phyloP scores from a whole-genome alignment of 2,797 vertebrate species.

The Aselliscus stoliczkanus region DNA sequence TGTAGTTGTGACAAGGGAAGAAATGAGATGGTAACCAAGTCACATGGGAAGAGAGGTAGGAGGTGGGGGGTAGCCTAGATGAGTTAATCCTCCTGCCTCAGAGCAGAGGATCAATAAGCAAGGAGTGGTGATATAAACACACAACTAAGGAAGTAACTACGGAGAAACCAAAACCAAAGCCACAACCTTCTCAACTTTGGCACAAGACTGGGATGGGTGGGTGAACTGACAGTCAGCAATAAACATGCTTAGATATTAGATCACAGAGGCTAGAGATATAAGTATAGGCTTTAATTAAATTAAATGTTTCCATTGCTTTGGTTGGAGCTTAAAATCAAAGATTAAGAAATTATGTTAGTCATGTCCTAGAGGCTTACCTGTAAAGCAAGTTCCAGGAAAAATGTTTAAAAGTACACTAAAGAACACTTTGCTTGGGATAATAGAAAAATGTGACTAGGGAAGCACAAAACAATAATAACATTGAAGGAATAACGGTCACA shows the following conservation, averaged over 20 bases:
- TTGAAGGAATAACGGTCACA: too few relatives aligned
- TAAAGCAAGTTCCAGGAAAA: too few relatives aligned
- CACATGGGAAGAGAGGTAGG: background rate
- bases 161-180: background rate
- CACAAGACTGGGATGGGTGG: background rate
- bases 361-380: too few relatives aligned
- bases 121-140: background rate
- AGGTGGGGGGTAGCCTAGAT: background rate
- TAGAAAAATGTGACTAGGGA: too few relatives aligned
- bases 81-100: background rate
- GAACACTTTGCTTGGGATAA: too few relatives aligned
- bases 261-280: too few relatives aligned
- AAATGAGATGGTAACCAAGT: background rate
- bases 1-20: background rate
- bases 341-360: too few relatives aligned
- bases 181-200: background rate
- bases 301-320: too few relatives aligned
- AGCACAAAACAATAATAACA: too few relatives aligned
- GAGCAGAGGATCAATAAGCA: background rate
- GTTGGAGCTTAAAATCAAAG: too few relatives aligned
- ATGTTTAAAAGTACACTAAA: too few relatives aligned
- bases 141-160: background rate
- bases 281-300: too few relatives aligned
- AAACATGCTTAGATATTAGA: background rate
- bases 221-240: background rate